phyloP scores from a whole-genome alignment of 1,140 invertebrate genomes.

The Sminthurides bifidus region DNA sequence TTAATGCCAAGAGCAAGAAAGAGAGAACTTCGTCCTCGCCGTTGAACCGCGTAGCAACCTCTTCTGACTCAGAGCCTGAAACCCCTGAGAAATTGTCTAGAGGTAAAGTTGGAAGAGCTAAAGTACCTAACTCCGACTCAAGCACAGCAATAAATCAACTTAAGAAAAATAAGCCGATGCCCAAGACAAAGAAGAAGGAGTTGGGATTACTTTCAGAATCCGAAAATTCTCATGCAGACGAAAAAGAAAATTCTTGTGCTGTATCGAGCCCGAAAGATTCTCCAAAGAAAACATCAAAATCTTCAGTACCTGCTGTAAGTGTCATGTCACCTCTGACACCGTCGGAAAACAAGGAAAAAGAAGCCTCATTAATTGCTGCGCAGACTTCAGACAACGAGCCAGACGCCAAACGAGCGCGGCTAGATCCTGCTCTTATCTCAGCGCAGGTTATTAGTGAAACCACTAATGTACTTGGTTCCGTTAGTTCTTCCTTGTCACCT shows the following conservation, averaged over 20 bases:
- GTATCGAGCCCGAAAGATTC: slow-evolving; percentile 6
- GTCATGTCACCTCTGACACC: slow-evolving; percentile 24
- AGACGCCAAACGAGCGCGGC: slow-evolving; percentile 24
- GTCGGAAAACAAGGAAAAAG: slow-evolving; percentile 27
- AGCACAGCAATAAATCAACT: background rate
- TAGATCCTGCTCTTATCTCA: slow-evolving; percentile 10
- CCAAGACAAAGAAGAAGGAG: slow-evolving; percentile 21
- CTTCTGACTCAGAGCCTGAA: slow-evolving; percentile 26
- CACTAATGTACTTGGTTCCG: background rate
- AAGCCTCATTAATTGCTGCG: too few species aligned
- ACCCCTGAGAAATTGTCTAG: background rate
- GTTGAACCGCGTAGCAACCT: too few species aligned
- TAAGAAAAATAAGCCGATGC: slow-evolving; percentile 11
- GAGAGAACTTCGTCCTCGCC: slow-evolving; percentile 29
- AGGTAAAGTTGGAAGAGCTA: background rate
- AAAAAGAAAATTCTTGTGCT: slow-evolving; percentile 28
- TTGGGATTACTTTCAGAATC: slow-evolving; percentile 17
- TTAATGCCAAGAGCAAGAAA: background rate
- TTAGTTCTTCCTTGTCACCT: background rate
- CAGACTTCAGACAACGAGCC: slow-evolving; percentile 24
- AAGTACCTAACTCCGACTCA: background rate
- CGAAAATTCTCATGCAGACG: slow-evolving; percentile 21
- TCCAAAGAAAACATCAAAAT: slow-evolving; percentile 20
- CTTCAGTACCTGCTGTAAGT: slow-evolving; percentile 5
- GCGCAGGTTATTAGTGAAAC: background rate